These are phyloP conservation scores for Datnioides undecimradiatus DNA, from an alignment of 2,113 vertebrate species.

Conservation along the genomic window DNA sequence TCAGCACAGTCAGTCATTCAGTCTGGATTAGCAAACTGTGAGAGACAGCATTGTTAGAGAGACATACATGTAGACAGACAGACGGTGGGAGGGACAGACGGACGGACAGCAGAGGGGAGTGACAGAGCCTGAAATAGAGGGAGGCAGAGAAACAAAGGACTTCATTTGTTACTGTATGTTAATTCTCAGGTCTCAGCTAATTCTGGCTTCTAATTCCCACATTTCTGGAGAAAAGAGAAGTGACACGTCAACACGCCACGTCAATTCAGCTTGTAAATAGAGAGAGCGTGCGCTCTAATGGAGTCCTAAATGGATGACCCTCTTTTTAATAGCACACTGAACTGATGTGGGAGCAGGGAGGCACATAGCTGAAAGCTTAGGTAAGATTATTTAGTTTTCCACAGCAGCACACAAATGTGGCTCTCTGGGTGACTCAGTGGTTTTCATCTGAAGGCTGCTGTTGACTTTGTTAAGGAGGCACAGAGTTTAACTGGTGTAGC, in stretches of 20 bases:
- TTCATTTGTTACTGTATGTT: constrained; percentile 40
- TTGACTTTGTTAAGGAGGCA: constrained; percentile 13
- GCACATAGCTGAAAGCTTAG: constrained; percentile 46
- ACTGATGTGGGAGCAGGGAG: constrained; percentile 38
- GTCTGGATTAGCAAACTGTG: constrained; percentile 72
- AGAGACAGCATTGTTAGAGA: constrained; percentile 73
- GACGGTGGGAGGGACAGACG: constrained; percentile 37
- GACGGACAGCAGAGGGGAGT: constrained; percentile 27
- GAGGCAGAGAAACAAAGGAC: constrained; percentile 46
- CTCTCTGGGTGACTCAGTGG: constrained; percentile 23
- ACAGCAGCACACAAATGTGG: constrained; percentile 17
- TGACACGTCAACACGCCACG: background rate
- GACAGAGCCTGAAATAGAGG: constrained; percentile 26
- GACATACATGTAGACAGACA: constrained; percentile 27
- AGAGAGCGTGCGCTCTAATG: background rate
- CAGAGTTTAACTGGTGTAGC: background rate
- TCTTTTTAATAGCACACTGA: constrained; percentile 40
- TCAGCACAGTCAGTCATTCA: constrained; percentile 77
- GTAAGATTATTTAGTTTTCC: constrained; percentile 47
- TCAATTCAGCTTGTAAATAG: background rate
- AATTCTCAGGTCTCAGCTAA: background rate
- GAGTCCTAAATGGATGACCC: background rate
- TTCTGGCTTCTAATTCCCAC: constrained; percentile 1
- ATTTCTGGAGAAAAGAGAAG: constrained; percentile 10
- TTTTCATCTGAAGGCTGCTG: constrained; percentile 16